Evolutionary conservation across 2,797 vertebrate genomes (phyloP).

Genomic region (Sebastes diaconus): DNA sequence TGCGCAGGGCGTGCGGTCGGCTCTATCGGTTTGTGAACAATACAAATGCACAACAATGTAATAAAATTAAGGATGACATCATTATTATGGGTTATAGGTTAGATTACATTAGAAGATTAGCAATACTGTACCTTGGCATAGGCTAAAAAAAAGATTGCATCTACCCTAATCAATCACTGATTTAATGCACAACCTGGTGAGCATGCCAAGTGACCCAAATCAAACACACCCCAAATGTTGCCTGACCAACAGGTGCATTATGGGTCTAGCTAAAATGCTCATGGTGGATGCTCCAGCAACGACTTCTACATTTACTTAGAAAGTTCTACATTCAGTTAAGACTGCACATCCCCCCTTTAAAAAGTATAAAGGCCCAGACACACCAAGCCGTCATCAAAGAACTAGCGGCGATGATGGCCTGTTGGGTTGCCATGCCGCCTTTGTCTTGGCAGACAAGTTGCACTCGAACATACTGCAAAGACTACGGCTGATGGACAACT

Average conservation of each 20-base stretch:
- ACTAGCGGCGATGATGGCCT: no score
- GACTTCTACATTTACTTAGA: neutral
- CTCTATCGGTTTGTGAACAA: neutral
- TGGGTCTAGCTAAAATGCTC: neutral
- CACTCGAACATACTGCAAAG: no score
- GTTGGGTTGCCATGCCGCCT: no score
- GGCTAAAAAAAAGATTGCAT: neutral
- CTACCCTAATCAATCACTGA: neutral
- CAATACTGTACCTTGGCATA: neutral
- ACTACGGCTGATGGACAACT: no score
- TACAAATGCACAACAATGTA: neutral
- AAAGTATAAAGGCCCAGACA: no score
- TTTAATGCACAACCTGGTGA: neutral
- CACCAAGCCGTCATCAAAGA: no score
- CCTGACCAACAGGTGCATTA: neutral
- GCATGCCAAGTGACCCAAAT: neutral
- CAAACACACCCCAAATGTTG: neutral
- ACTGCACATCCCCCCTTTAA: neutral
- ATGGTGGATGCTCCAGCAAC: neutral
- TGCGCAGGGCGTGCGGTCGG: neutral
- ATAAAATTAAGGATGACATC: neutral
- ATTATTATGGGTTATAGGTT: neutral
- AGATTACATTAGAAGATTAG: no score
- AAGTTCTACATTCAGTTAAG: neutral
- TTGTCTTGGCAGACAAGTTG: no score